These are phyloP conservation scores for Prionchulus punctatus DNA, from an alignment of 2,888 invertebrate species.

Conservation along the genomic window DNA sequence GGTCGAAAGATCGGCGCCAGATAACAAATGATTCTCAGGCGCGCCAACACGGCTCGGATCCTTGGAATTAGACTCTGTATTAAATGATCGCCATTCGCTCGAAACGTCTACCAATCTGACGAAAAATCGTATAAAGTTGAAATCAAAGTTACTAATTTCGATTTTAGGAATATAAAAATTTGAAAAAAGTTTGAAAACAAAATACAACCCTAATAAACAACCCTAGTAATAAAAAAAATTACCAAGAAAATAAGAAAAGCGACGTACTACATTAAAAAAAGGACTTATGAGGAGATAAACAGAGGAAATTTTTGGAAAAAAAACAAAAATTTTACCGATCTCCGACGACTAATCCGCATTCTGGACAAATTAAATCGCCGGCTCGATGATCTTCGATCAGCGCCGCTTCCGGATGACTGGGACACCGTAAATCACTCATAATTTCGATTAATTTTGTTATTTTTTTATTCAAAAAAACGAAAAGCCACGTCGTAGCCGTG, in stretches of 20 bases:
- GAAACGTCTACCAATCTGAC: slow-evolving; percentile 95
- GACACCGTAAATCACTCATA: slow-evolving; percentile 43
- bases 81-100: slow-evolving; percentile 98
- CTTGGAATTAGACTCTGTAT: slow-evolving; percentile 86
- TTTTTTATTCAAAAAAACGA: neutral
- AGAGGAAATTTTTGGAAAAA: neutral
- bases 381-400: slow-evolving; percentile 95
- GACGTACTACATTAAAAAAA: too few relatives aligned
- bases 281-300: too few relatives aligned
- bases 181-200: neutral
- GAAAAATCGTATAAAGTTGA: too few relatives aligned
- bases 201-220: too few relatives aligned
- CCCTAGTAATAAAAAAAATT: too few relatives aligned
- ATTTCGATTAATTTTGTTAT: too few relatives aligned
- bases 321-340: slow-evolving; percentile 56
- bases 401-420: slow-evolving; percentile 82
- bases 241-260: too few relatives aligned
- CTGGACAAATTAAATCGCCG: slow-evolving; percentile 96
- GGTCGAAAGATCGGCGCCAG: slow-evolving; percentile 87
- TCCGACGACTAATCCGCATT: slow-evolving; percentile 98
- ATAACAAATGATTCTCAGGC: slow-evolving; percentile 86
- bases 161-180: too few relatives aligned
- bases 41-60: slow-evolving; percentile 99
- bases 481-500: neutral
- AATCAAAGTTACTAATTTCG: too few relatives aligned